Conservation (phyloP, 2,888 invertebrate genomes). For the Pandemis heparana region DNA sequence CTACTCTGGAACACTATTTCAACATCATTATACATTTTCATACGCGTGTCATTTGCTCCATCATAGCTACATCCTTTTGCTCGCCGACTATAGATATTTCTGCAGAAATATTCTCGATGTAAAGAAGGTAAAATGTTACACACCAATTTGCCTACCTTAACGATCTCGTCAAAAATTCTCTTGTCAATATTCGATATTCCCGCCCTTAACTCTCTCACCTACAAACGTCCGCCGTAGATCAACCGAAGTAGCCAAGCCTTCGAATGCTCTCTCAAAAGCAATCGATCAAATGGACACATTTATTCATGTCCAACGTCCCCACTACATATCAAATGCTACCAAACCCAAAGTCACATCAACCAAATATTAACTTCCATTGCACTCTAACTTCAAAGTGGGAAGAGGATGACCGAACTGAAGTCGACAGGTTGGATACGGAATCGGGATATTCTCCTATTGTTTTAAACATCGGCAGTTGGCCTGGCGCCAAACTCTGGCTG, state of each 20-base stretch:
- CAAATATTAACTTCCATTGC: neutral
- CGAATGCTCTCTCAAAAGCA: constrained; percentile 38
- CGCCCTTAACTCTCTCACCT: constrained; percentile 33
- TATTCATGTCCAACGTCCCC: constrained; percentile 38
- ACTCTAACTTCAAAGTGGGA: neutral
- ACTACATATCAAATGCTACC: constrained; percentile 14
- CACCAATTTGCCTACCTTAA: neutral
- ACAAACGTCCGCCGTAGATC: constrained; percentile 37
- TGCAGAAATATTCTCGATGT: no score
- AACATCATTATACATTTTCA: no score
- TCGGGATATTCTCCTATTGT: constrained; percentile 32
- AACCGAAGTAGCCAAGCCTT: constrained; percentile 39
- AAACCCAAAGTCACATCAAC: neutral
- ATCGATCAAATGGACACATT: constrained; percentile 44
- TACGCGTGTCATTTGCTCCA: no score
- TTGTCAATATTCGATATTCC: neutral
- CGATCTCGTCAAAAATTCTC: neutral
- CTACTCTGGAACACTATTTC: no score
- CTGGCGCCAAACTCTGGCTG: constrained; percentile 39
- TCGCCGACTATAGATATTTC: neutral
- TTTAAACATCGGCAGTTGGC: constrained; percentile 39
- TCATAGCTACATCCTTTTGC: no score
- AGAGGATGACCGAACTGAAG: neutral
- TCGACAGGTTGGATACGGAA: constrained; percentile 9
- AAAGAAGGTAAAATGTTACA: no score